Percentiles rank a stretch among this genome's conserved stretches.
These are phyloP conservation scores for Pristiophorus japonicus DNA, from an alignment of 2,113 vertebrate genomes.

Conservation along the genomic window DNA sequence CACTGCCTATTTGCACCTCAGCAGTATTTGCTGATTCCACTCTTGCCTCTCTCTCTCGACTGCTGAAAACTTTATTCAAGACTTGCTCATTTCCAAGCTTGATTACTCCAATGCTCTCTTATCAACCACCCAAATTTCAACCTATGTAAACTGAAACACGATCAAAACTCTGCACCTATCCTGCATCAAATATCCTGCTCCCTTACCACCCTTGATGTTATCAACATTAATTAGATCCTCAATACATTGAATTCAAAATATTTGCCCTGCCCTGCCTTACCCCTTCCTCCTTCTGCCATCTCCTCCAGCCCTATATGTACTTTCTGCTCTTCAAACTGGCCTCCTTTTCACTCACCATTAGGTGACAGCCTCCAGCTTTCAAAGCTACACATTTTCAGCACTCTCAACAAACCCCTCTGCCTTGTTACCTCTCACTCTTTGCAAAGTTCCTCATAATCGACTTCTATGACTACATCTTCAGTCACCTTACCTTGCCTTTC, in stretches of 20 bases:
- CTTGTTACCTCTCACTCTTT: neutral
- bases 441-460: neutral
- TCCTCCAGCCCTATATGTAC: neutral
- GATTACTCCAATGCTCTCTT: neutral
- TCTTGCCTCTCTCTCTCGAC: neutral
- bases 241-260: neutral
- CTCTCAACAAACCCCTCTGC: neutral
- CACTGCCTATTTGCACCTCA: neutral
- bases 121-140: neutral
- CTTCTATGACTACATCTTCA: neutral
- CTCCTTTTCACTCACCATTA: neutral
- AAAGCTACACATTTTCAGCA: neutral
- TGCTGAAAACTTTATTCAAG: neutral
- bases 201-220: neutral
- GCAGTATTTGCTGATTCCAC: neutral
- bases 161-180: too few relatives aligned
- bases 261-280: neutral
- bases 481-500: neutral
- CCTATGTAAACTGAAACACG: neutral
- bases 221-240: neutral
- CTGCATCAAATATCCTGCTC: neutral
- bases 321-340: neutral
- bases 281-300: neutral
- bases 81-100: neutral
- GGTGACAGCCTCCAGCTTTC: neutral